Percentiles rank a stretch among this genome's conserved stretches.
These are phyloP conservation scores for Drosophila nikananu DNA, from an alignment of 1,140 invertebrate species.

Conservation along the genomic window DNA sequence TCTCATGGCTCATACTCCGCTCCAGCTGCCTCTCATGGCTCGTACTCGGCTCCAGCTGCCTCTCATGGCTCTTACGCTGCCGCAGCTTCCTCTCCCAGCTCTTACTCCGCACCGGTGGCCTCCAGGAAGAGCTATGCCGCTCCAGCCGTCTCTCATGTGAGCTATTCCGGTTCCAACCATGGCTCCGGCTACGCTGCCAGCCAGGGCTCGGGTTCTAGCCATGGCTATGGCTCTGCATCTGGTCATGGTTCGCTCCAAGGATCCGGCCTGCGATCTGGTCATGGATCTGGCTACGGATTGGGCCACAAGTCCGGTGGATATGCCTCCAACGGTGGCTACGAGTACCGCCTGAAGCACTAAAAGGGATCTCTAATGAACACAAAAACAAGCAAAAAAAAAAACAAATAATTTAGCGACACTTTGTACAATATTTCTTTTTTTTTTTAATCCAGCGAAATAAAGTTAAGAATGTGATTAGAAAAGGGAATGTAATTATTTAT, in stretches of 20 bases:
- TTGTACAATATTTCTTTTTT: slow-evolving; percentile 22
- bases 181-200: slow-evolving; percentile 19
- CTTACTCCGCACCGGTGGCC: slow-evolving; percentile 17
- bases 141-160: slow-evolving; percentile 37
- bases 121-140: slow-evolving; percentile 29
- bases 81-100: slow-evolving; percentile 7
- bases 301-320: slow-evolving; percentile 30
- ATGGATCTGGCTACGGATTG: slow-evolving; percentile 2
- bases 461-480: background rate
- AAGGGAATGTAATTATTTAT: background rate
- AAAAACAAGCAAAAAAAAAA: background rate
- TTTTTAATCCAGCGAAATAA: slow-evolving; percentile 38
- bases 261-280: slow-evolving; percentile 13
- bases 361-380: slow-evolving; percentile 15
- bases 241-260: slow-evolving; percentile 8
- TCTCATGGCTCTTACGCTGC: slow-evolving; percentile 18
- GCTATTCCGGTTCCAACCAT: slow-evolving; percentile 30
- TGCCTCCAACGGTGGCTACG: slow-evolving; percentile 63
- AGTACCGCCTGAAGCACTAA: slow-evolving; percentile 60
- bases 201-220: slow-evolving; percentile 21
- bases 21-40: background rate
- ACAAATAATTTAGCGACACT: background rate
- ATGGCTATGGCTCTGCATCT: slow-evolving; percentile 22
- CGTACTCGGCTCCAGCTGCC: slow-evolving; percentile 24
- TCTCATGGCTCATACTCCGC: slow-evolving; percentile 14